Evolutionary conservation across 2,113 vertebrate species (phyloP), one percentile per base, ranked within the genome.

Genomic region (Phyllostomus hastatus): DNA sequence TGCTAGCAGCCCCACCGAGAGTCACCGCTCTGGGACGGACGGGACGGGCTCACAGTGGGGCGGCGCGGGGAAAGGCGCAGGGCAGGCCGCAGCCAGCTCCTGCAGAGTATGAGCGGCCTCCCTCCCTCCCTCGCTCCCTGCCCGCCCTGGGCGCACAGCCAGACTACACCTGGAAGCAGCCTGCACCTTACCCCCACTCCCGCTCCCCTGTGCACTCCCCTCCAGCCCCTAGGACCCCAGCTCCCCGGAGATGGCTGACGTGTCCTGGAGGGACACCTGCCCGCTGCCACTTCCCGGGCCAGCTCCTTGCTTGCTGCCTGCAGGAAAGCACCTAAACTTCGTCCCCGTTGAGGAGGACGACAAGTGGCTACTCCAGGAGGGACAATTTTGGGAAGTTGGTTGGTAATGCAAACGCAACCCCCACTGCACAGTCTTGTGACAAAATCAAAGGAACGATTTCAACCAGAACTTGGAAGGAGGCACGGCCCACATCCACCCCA

Each of bases 281-380:
- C 46, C 46, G 4, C 35, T 22, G 35, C 19, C 57, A 24, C 46
- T 10, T 59, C 80, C 91, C 81, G n/a, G 48, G 48, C 38, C 19
- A 84, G 81, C 52, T 2, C 22, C 1, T 10, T 24, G 2, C 15
- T 14, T 5, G 9, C 5, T 0, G 6, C 50, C 19, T 0, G 20
- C 6, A 16, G 33, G 48, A 31, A 33, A 22, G 52, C 38, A 7
- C 1, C 5, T 43, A 19, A 83, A 38, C 24, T 5, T 7, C 54
- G 38, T 35, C 66, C 6, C 16, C 2, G 20, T 9, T 26, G 4
- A 12, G 54, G 54, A 64, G 41, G 20, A 20, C 1, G 15, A 2
- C 38, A 0, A 7, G 0, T 0, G 19, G 67, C 48, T 1, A 1
- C 22, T 46, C 31, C 5, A 4, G 7, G 6, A 70, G 54, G 43